Evolutionary conservation across 2,888 invertebrate species (phyloP).

Genomic region (Drosophila paranaensis): DNA sequence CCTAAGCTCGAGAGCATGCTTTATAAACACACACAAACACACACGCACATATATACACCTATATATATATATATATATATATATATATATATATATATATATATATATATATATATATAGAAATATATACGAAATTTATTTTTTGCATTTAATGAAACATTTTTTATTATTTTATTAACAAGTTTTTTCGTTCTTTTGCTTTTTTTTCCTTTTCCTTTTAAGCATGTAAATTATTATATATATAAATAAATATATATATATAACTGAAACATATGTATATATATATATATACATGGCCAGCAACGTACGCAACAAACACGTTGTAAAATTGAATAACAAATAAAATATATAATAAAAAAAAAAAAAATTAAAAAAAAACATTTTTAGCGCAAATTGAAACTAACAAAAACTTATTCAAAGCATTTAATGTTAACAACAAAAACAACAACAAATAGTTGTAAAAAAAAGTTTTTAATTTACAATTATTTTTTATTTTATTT

Average conservation of each 20-base stretch:
- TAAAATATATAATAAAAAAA: not conserved
- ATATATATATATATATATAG: constrained; percentile 31
- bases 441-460: constrained; percentile 18
- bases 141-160: constrained; percentile 59
- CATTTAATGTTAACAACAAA: constrained; percentile 50
- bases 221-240: constrained; percentile 36
- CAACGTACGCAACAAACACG: constrained; percentile 28
- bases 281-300: constrained; percentile 9
- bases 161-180: constrained; percentile 31
- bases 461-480: constrained; percentile 15
- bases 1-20: constrained; percentile 67
- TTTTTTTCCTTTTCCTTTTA: constrained; percentile 7
- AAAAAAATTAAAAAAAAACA: constrained; percentile 14
- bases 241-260: constrained; percentile 8
- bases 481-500: constrained; percentile 2
- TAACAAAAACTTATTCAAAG: constrained; percentile 40
- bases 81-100: constrained; percentile 33
- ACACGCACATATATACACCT: constrained; percentile 13
- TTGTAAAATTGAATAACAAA: constrained; percentile 5
- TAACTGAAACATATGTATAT: constrained; percentile 8
- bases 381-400: constrained; percentile 54
- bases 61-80: constrained; percentile 14
- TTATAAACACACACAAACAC: constrained; percentile 35
- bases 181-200: constrained; percentile 16
- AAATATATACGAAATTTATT: constrained; percentile 31